Evolutionary conservation across 2,797 vertebrate species (phyloP).

Genomic region (Sebastes matsubarae): DNA sequence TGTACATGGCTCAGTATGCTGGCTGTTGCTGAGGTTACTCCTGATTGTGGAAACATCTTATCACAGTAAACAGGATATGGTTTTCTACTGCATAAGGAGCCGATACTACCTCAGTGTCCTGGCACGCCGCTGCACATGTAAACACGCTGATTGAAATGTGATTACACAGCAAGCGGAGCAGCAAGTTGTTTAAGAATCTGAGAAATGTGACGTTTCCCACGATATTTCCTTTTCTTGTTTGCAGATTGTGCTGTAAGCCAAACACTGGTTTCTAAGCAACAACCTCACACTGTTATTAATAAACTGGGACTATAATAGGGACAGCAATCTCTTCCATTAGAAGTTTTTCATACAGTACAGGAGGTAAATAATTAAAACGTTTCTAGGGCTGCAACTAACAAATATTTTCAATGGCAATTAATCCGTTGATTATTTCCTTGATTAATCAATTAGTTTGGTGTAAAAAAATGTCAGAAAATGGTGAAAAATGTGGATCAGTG

Average conservation of each 20-base stretch:
- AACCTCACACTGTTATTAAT: not conserved
- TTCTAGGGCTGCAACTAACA: not conserved
- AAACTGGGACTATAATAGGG: not conserved
- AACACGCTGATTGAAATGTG: conserved; percentile 52
- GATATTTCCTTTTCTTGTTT: not conserved
- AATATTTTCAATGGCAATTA: not conserved
- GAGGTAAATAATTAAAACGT: not conserved
- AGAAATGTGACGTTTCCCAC: conserved; percentile 24
- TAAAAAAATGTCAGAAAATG: no score
- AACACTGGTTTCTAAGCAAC: conserved; percentile 33
- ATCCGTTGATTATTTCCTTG: no score
- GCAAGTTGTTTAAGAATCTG: conserved; percentile 32
- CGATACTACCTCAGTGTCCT: not conserved
- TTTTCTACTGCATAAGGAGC: conserved; percentile 12
- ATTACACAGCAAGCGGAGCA: conserved; percentile 56
- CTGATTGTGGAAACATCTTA: conserved; percentile 30
- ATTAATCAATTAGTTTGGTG: no score
- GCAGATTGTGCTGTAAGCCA: not conserved
- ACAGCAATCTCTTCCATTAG: not conserved
- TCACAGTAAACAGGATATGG: conserved; percentile 56
- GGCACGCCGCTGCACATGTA: conserved; percentile 14
- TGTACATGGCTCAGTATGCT: not conserved
- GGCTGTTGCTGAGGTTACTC: not conserved
- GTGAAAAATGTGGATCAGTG: no score
- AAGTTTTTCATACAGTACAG: not conserved